Evolutionary conservation across 2,888 invertebrate genomes (phyloP), one percentile per base, ranked within the genome.

Genomic region (Pollenia amentaria): DNA sequence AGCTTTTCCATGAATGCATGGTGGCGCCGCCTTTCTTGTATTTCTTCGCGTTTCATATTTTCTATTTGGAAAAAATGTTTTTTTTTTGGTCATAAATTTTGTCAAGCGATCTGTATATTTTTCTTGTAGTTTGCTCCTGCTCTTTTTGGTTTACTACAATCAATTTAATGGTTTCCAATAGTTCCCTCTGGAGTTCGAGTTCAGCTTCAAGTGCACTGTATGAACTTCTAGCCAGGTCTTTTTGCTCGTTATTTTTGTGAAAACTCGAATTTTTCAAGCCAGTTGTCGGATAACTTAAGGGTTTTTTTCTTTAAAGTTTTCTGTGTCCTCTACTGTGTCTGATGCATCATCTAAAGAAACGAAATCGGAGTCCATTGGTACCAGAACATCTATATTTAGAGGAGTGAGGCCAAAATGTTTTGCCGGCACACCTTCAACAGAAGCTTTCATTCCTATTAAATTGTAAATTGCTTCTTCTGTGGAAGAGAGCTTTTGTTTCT

Each of bases 391-490:
- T 48, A 18, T 6, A 11, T 44, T 18, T 9, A 18, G 11, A 18
- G 6, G 18, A 18, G 40, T n/a, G 40, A 64, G 42, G 21, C 67
- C 48, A 14, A 67, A 10, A 48, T 14, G 14, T 42, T 72, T 67
- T 12, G 29, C 67, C 3, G 65, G 11, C 29, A 73, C 40, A 10
- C 84, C 73, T 73, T 46, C 84, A 7, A 78, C 73, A 48, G 48
- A 53, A 40, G 60, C 64, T 55, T 84, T 72, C 84, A 84, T 72
- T 3, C 65, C 77, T 7, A 84, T 72, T 40, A 84, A 21, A 2
- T 84, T 65, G 48, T 72, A 78, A 14, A 84, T 79, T 2, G 51
- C 73, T n/a, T 78, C 65, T 69, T 78, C 72, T 16, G 18, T 42
- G 3, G 46, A 3, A 6, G 84, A 78, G 57, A 84, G 57, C 75